These are phyloP conservation scores for Lucilia cuprina DNA, from an alignment of 1,140 invertebrate species.

Conservation along the genomic window DNA sequence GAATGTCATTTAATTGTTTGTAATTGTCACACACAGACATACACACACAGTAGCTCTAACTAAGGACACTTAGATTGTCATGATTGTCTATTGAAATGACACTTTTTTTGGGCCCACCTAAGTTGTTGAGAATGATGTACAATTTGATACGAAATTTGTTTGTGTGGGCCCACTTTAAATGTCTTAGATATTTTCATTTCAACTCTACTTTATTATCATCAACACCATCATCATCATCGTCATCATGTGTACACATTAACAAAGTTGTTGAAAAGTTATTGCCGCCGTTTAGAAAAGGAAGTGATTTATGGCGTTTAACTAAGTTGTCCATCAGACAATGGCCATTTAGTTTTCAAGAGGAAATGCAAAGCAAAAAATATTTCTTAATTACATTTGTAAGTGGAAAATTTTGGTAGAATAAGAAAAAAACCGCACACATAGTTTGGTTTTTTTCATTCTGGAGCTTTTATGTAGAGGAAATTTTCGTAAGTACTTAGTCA, in stretches of 20 bases:
- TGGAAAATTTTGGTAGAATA: too few species aligned
- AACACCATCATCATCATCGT: too few species aligned
- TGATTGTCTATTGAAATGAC: not conserved
- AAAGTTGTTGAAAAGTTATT: not conserved
- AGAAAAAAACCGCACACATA: too few species aligned
- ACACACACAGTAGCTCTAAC: not conserved
- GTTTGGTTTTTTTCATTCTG: too few species aligned
- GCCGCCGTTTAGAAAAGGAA: not conserved
- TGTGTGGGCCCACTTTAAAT: not conserved
- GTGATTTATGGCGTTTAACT: not conserved
- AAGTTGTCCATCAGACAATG: not conserved
- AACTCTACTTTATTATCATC: too few species aligned
- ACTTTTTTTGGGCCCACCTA: not conserved
- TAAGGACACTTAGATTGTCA: not conserved
- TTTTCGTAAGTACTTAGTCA: too few species aligned
- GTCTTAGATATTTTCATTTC: too few species aligned
- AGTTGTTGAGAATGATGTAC: not conserved
- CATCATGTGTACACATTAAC: not conserved
- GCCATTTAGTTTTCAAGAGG: not conserved
- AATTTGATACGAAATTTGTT: not conserved
- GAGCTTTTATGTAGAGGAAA: too few species aligned
- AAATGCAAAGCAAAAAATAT: not conserved
- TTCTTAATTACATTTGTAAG: too few species aligned
- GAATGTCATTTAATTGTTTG: not conserved
- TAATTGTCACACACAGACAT: not conserved